Evolutionary conservation across 2,113 vertebrate species (phyloP).

Genomic region (Peromyscus maniculatus): DNA sequence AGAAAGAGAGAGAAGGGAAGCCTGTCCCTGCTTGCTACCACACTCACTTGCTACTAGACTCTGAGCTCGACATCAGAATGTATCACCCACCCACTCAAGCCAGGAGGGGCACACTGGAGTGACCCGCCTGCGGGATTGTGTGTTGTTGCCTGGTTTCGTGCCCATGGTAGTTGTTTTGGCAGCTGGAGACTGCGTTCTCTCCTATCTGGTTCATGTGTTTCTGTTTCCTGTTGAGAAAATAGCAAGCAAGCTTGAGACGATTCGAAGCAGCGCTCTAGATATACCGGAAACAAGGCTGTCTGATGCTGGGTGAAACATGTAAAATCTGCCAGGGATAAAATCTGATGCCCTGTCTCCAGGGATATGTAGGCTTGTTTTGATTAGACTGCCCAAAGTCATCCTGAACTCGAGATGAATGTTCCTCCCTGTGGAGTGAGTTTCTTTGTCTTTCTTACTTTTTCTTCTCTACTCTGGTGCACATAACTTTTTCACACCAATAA

Average conservation of each 20-base stretch:
- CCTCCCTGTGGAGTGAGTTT: not conserved
- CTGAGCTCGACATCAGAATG: not conserved
- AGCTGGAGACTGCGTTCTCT: not conserved
- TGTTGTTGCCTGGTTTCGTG: not conserved
- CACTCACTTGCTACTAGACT: not conserved
- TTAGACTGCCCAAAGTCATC: not conserved
- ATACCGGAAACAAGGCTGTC: not conserved
- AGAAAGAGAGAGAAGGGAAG: not conserved
- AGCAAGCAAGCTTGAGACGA: not conserved
- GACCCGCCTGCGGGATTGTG: fast-evolving
- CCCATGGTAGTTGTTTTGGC: fast-evolving
- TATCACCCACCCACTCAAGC: not conserved
- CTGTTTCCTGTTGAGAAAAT: slow-evolving; percentile 35
- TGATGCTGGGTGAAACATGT: too few relatives aligned
- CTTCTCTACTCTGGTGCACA: not conserved
- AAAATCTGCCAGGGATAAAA: too few relatives aligned
- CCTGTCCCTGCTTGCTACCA: not conserved
- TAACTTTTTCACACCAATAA: not conserved
- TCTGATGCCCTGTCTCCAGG: not conserved
- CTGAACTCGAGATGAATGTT: not conserved
- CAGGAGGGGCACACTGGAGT: not conserved
- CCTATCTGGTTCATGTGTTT: not conserved
- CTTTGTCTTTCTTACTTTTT: not conserved
- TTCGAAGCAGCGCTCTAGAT: not conserved
- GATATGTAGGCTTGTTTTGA: not conserved